These are phyloP conservation scores for Rhinogobius similis DNA, from an alignment of 2,113 vertebrate genomes.

Conservation along the genomic window DNA sequence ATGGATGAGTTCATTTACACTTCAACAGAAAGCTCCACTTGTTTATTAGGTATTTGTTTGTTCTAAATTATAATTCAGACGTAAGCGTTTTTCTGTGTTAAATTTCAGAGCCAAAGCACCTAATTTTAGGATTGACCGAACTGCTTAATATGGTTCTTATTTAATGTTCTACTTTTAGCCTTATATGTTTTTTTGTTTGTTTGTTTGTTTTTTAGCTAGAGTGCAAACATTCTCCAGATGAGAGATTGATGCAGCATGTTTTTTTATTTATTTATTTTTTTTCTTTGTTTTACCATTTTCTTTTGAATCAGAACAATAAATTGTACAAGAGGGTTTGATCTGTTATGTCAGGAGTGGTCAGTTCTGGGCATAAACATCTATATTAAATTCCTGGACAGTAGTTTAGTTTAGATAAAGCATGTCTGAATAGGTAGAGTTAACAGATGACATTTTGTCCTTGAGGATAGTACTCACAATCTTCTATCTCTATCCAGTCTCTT, in stretches of 20 bases:
- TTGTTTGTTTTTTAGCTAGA: too few species aligned
- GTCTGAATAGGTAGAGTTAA: constrained; percentile 59
- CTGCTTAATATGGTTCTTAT: too few species aligned
- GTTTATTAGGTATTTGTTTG: background rate
- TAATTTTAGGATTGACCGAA: background rate
- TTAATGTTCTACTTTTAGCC: background rate
- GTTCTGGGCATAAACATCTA: constrained; percentile 71
- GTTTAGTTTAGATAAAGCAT: constrained; percentile 72
- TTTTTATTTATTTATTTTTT: too few species aligned
- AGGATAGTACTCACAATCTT: constrained; percentile 57
- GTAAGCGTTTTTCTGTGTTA: background rate
- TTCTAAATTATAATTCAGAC: background rate
- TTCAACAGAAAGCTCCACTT: background rate
- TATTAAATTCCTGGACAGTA: constrained; percentile 81
- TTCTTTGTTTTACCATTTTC: too few species aligned
- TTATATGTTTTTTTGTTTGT: background rate
- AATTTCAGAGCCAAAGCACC: background rate
- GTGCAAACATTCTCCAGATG: background rate
- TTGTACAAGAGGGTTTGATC: too few species aligned
- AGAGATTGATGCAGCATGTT: background rate
- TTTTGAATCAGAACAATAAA: background rate
- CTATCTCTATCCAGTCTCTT: constrained; percentile 47
- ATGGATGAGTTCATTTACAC: background rate
- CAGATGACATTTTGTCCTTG: constrained; percentile 69
- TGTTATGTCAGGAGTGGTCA: background rate